A percentile compares a stretch with the other conserved stretches of the same genome.
Conservation (phyloP, 1,140 invertebrate species). For the Scaptomyza hsui region DNA sequence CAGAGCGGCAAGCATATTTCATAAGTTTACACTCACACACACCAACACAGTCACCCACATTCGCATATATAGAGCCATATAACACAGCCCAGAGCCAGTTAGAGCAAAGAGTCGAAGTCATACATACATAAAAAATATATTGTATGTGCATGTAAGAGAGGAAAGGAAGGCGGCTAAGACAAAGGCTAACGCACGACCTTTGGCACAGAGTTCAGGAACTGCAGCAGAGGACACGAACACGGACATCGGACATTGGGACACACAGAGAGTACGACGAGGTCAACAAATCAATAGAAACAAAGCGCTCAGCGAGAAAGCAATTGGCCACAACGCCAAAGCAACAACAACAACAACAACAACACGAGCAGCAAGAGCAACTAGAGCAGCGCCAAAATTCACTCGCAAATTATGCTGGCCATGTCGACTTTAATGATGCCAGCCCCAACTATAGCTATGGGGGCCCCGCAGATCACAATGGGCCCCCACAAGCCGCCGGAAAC, state of each 20-base stretch:
- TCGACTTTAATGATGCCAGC: conserved; percentile 84
- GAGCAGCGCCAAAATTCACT: conserved; percentile 73
- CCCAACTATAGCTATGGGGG: conserved; percentile 82
- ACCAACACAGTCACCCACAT: conserved; percentile 34
- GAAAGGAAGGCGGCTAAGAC: conserved; percentile 35
- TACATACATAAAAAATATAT: conserved; percentile 1
- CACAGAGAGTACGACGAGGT: conserved; percentile 41
- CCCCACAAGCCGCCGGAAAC: conserved; percentile 84
- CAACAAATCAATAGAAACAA: conserved; percentile 68
- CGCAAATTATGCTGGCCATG: conserved; percentile 84
- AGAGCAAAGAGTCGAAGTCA: conserved; percentile 39
- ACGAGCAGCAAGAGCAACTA: conserved; percentile 3
- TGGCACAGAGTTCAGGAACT: conserved; percentile 72
- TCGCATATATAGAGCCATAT: conserved; percentile 29
- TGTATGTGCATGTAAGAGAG: conserved; percentile 26
- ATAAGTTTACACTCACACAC: conserved; percentile 64
- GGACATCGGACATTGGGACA: conserved; percentile 5
- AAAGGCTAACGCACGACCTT: conserved; percentile 80
- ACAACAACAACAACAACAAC: conserved; percentile 23
- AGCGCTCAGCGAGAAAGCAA: conserved; percentile 27
- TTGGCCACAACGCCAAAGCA: conserved; percentile 32
- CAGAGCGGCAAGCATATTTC: conserved; percentile 71
- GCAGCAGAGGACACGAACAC: conserved; percentile 43
- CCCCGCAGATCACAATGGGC: conserved; percentile 82
- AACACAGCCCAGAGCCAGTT: conserved; percentile 57